Evolutionary conservation across 2,888 invertebrate genomes (phyloP).

Genomic region (Pherbina coryleti): DNA sequence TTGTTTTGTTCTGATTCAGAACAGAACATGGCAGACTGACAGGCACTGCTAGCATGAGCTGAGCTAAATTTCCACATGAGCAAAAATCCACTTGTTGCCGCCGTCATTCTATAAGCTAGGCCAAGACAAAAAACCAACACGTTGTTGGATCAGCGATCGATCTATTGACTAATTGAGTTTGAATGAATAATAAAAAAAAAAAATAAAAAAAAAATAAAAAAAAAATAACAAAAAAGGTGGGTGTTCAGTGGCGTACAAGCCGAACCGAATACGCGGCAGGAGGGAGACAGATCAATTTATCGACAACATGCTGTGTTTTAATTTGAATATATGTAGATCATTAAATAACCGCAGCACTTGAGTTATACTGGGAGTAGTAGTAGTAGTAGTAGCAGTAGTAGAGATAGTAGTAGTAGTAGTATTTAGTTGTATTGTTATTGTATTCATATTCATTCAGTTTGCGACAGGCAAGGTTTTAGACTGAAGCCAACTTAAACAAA

Average conservation of each 20-base stretch:
- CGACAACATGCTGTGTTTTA: slow-evolving; percentile 33
- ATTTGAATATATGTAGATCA: slow-evolving; percentile 13
- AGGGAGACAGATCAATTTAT: slow-evolving; percentile 11
- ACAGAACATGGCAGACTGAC: slow-evolving; percentile 61
- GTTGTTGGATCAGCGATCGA: not conserved
- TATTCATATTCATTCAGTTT: too few relatives aligned
- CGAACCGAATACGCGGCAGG: not conserved
- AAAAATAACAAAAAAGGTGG: not conserved
- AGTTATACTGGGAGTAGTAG: not conserved
- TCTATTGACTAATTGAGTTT: slow-evolving; percentile 58
- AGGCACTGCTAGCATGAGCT: slow-evolving; percentile 56
- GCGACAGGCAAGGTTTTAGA: too few relatives aligned
- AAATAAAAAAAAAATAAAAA: too few relatives aligned
- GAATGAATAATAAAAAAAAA: slow-evolving; percentile 41
- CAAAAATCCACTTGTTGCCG: not conserved
- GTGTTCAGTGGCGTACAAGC: not conserved
- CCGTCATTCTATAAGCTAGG: slow-evolving; percentile 28
- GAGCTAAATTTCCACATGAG: slow-evolving; percentile 27
- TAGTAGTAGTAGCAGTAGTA: not conserved
- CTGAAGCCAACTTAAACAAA: too few relatives aligned
- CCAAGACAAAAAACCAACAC: slow-evolving; percentile 27
- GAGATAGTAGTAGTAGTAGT: not conserved
- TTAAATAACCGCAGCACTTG: slow-evolving; percentile 2
- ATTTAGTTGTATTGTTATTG: not conserved
- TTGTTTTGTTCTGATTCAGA: slow-evolving; percentile 58